These are phyloP conservation scores for Chaenocephalus aceratus DNA, from an alignment of 2,113 vertebrate species.

Conservation along the genomic window DNA sequence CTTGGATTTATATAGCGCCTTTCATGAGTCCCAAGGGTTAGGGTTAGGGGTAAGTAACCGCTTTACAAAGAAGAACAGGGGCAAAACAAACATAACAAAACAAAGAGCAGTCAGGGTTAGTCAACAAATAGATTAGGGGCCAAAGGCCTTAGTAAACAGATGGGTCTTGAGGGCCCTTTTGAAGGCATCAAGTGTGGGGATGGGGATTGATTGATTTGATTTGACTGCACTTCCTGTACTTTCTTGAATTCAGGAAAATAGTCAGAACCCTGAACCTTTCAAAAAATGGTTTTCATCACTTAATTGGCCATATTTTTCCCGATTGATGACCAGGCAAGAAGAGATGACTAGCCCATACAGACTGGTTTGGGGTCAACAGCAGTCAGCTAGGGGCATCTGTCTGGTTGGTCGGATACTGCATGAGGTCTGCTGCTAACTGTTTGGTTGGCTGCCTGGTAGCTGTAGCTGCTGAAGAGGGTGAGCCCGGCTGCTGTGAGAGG, in stretches of 20 bases:
- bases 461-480: slow-evolving; percentile 15
- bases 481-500: slow-evolving; percentile 9
- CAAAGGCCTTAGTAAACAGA: too few relatives aligned
- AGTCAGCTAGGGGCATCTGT: slow-evolving; percentile 10
- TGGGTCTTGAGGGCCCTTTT: too few relatives aligned
- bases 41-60: too few relatives aligned
- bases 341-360: neutral
- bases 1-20: too few relatives aligned
- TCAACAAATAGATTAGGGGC: too few relatives aligned
- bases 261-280: neutral
- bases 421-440: slow-evolving; percentile 8
- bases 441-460: slow-evolving; percentile 3
- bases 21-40: too few relatives aligned
- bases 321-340: neutral
- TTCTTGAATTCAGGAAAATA: neutral
- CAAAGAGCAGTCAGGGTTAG: too few relatives aligned
- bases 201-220: neutral
- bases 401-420: neutral
- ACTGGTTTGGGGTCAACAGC: slow-evolving; percentile 32
- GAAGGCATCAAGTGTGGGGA: too few relatives aligned
- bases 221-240: neutral
- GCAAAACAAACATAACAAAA: too few relatives aligned
- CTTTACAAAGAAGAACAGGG: too few relatives aligned
- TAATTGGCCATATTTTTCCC: neutral
- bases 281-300: neutral